Evolutionary conservation across 2,113 vertebrate genomes (phyloP), one percentile per base, ranked within the genome.

Genomic region (Channa argus): DNA sequence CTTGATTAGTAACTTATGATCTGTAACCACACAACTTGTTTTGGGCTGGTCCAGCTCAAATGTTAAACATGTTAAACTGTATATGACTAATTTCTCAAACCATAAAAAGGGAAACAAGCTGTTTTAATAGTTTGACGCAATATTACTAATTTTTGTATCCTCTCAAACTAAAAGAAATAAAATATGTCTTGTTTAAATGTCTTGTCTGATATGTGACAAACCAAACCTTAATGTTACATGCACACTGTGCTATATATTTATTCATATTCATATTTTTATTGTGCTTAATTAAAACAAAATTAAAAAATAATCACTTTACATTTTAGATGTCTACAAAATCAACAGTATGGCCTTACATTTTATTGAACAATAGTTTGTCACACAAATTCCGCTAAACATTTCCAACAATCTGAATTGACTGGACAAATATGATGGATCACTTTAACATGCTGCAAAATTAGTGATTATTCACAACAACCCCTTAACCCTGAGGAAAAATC

Each of bases 41-140:
- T 45, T 76, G 63, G 45, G 14, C 56, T 59, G 56, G 39, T 38
- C 24, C 34, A n/a, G 14, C 38, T 60, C 53, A 60, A 34, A 13
- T 11, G 5, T 37, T 9, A 6, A 58, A 71, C 36, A 13, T 11
- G 5, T 37, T 9, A 6, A 58, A 71, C 36, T 46, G 11, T 59
- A 34, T 46, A 36, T 72, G 3, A 41, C 61, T 15, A 6, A 4
- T 12, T 51, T 58, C 34, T 68, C 14, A 69, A 50, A 39, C 36
- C 54, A 77, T 47, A 75, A 7, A 73, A 50, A 56, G 5, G 7
- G 53, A 66, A 58, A 43, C n/a, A 74, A 84, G 59, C 46, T 61
- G 8, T 72, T 81, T 24, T 71, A 58, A 82, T 83, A 73, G 49
- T 60, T 79, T 24, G 65, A 84, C 24, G 1, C 84, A 79, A 81